Conservation (phyloP, 2,797 vertebrate genomes). For the Tenualosa ilisha region DNA sequence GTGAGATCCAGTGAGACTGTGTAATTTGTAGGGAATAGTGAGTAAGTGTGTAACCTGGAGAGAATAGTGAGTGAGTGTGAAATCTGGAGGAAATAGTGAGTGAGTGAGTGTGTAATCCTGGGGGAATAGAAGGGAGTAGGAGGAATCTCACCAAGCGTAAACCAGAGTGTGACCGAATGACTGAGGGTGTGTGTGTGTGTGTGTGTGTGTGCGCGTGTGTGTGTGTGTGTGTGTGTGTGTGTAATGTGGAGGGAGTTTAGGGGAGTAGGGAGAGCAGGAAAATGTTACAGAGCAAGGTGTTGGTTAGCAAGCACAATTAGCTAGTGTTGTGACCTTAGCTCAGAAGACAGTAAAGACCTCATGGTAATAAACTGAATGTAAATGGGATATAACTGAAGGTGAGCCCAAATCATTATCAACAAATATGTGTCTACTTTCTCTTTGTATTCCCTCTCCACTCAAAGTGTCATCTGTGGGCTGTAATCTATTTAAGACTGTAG, state of each 20-base stretch:
- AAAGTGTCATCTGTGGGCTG: not conserved
- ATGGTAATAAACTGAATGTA: not conserved
- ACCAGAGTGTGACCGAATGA: no score
- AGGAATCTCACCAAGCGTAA: no score
- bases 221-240: no score
- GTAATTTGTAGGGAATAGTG: not conserved
- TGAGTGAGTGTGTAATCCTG: no score
- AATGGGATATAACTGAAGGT: not conserved
- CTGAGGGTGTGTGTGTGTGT: not conserved
- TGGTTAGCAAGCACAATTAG: not conserved
- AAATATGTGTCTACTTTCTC: not conserved
- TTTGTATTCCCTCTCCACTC: not conserved
- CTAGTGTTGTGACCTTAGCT: not conserved
- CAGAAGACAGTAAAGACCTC: not conserved
- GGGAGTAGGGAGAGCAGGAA: not conserved
- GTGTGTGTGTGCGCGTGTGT: not conserved
- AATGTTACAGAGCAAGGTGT: not conserved
- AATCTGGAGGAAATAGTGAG: no score
- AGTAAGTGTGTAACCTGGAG: no score
- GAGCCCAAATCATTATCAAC: not conserved
- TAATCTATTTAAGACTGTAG: slow-evolving; percentile 12
- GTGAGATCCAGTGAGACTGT: not conserved
- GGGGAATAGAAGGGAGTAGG: no score
- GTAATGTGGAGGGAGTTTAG: no score
- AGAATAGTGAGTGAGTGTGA: no score